Evolutionary conservation across 2,888 invertebrate genomes (phyloP), one percentile per base, ranked within the genome.

Genomic region (Cynaeus angustus): DNA sequence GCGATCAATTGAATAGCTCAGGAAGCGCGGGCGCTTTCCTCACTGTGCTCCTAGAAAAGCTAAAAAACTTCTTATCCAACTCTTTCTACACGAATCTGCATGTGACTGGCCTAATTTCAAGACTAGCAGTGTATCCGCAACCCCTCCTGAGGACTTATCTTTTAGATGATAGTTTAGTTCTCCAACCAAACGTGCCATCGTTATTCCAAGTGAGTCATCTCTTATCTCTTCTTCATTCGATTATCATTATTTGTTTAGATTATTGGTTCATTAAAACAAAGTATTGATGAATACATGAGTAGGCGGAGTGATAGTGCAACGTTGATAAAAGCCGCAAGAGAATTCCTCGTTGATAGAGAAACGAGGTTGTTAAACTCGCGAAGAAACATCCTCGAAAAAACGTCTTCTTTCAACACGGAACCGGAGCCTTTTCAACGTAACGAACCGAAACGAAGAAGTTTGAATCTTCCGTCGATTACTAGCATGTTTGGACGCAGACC

Each of bases 161-260:
- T 48, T 88, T 99, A 72, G 95, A 96, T 80, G 92, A 95, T 70
- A 92, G 91, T 83, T 90, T 92, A 77, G 92, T 94, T 75, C 90
- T 96, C 81, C 96, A 96, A 83, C 96, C 97, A 0, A 94, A 94
- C 81, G 94, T 97, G 82, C 94, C 95, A 82, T 96, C 96, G 2
- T 88, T 98, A 73, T 93, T 94, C 84, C 97, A 97, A 41, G 41
- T 41, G 41, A 41, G 41, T 55, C 56, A 55, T 21, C 26, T 12
- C 10, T 59, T 66, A 16, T 58, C 48, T 7, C 53, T 33, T 33
- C 33, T 9, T 52, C 1, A 43, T 66, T 55, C 7, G 6, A 4
- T 41, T 41, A 41, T 41, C 3, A 41, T 10, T 59, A 10, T 59
- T 41, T 58, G 14, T 64, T 14, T 81, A 93, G 92, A 90, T 94